phyloP scores from a whole-genome alignment of 1,140 invertebrate genomes.

The Cheumatopsyche charites region DNA sequence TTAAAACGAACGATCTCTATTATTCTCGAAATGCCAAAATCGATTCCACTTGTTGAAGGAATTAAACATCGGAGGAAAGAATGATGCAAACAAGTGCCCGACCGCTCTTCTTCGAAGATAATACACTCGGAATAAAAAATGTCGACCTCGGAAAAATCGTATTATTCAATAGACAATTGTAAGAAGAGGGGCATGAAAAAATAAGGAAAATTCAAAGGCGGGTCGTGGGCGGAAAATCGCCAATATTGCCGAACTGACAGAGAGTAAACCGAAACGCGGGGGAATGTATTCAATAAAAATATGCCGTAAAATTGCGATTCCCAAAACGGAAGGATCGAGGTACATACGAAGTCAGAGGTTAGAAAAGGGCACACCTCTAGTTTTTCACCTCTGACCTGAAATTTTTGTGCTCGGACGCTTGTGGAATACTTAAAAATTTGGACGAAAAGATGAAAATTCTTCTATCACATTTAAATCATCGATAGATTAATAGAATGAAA shows the following conservation, averaged over 20 bases:
- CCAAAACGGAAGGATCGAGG: background rate
- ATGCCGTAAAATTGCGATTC: conserved; percentile 32
- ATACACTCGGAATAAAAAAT: background rate
- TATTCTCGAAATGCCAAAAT: no score
- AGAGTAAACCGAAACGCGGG: background rate
- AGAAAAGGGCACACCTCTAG: background rate
- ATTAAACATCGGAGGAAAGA: background rate
- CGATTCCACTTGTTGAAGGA: conserved; percentile 6
- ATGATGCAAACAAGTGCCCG: conserved; percentile 7
- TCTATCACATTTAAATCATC: no score
- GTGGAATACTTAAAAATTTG: conserved; percentile 25
- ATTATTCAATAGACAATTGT: conserved; percentile 16
- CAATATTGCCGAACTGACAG: background rate
- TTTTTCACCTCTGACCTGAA: background rate
- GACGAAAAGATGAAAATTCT: background rate
- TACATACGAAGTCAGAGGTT: background rate
- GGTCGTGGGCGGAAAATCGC: background rate
- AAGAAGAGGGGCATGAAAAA: background rate
- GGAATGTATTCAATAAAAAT: conserved; percentile 37
- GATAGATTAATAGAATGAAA: no score
- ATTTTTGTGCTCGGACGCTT: conserved; percentile 18
- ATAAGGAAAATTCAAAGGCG: background rate
- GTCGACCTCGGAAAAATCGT: conserved; percentile 14
- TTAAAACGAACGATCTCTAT: no score
- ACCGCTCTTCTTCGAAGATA: background rate